Conservation (phyloP, 2,113 vertebrate genomes). For the Rousettus leschenaultii region DNA sequence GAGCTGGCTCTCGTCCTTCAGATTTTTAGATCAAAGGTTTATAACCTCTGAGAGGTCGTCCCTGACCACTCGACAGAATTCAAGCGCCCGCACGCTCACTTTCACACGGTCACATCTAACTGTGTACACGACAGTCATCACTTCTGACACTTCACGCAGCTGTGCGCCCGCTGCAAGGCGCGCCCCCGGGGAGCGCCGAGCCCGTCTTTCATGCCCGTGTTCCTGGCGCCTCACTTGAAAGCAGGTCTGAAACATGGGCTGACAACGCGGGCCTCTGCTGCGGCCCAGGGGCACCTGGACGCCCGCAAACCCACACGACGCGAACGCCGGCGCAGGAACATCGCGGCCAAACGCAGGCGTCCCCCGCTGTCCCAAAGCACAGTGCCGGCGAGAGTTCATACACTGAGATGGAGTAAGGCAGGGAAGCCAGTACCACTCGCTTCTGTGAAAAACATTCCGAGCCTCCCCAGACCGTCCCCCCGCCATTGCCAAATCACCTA, state of each 20-base stretch:
- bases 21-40: neutral
- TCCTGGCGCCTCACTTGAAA: neutral
- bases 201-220: neutral
- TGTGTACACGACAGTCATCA: neutral
- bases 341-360: neutral
- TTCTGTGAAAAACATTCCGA: neutral
- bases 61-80: neutral
- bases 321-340: neutral
- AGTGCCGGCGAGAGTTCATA: too few species aligned
- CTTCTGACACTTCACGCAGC: neutral
- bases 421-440: neutral
- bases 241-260: neutral
- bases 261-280: neutral
- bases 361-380: neutral
- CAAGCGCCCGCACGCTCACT: neutral
- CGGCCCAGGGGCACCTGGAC: accelerated
- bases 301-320: neutral
- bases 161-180: neutral
- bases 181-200: neutral
- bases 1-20: neutral
- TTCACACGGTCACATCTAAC: neutral
- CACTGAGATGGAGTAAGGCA: accelerated
- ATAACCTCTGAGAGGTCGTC: neutral
- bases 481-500: neutral
- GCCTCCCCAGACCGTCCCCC: neutral